phyloP scores from a whole-genome alignment of 1,140 invertebrate species.

The Meteorus sp. region DNA sequence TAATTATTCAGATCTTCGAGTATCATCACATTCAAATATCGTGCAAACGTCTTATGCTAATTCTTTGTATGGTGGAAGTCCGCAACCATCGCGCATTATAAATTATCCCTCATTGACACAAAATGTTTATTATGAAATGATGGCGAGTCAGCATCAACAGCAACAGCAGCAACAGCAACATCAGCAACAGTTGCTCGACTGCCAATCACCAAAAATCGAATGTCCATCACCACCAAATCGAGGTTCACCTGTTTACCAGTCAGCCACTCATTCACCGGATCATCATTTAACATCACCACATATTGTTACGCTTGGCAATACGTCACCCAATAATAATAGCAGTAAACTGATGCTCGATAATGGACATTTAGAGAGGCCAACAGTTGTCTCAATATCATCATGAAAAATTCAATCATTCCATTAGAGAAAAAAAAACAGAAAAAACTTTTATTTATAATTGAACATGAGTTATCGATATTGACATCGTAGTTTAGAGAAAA shows the following conservation, averaged over 20 bases:
- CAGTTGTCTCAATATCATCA: conserved; percentile 50
- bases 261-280: conserved; percentile 47
- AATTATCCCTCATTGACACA: conserved; percentile 31
- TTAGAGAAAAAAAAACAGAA: background rate
- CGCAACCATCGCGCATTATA: conserved; percentile 28
- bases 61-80: conserved; percentile 29
- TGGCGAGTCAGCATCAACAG: conserved; percentile 36
- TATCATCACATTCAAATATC: conserved; percentile 35
- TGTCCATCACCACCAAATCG: conserved; percentile 45
- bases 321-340: conserved; percentile 34
- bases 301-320: conserved; percentile 47
- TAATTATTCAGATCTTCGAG: conserved; percentile 45
- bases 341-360: conserved; percentile 42
- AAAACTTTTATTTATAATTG: background rate
- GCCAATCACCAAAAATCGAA: conserved; percentile 52
- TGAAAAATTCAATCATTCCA: conserved; percentile 27
- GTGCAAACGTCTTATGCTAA: conserved; percentile 34
- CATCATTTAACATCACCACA: conserved; percentile 47
- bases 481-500: too few relatives aligned
- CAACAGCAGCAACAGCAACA: conserved; percentile 40
- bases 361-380: conserved; percentile 44
- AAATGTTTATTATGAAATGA: conserved; percentile 44
- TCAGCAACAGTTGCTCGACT: conserved; percentile 40
- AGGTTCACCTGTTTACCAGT: conserved; percentile 46
- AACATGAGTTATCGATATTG: background rate